These are phyloP conservation scores for Callospermophilus lateralis DNA, from an alignment of 2,113 vertebrate genomes.

Conservation along the genomic window DNA sequence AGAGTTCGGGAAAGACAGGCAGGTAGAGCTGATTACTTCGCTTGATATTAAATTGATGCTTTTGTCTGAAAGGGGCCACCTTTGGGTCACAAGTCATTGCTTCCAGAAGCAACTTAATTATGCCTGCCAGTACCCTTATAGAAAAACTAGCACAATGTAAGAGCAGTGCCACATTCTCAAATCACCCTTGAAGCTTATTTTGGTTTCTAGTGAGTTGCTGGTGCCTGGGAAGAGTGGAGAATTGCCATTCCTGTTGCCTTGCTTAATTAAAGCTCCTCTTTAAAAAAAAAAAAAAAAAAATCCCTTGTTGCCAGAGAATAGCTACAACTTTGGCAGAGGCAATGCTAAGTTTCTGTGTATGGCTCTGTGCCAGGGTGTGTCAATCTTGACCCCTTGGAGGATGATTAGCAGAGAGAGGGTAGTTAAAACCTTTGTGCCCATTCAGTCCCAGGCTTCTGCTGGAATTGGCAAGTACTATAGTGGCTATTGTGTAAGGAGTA, in stretches of 20 bases:
- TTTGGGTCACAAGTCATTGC: conserved; percentile 49
- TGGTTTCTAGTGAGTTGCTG: conserved; percentile 6
- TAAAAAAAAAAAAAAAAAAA: neutral
- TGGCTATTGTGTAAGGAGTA: conserved; percentile 48
- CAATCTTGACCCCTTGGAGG: conserved; percentile 54
- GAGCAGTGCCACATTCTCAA: neutral
- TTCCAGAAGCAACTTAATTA: conserved; percentile 71
- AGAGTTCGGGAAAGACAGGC: conserved; percentile 55
- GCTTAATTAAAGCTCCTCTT: conserved; percentile 73
- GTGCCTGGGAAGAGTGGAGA: conserved; percentile 52
- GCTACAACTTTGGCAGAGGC: conserved; percentile 63
- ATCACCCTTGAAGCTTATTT: conserved; percentile 48
- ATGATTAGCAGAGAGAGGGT: conserved; percentile 37
- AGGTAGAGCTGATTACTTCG: conserved; percentile 62
- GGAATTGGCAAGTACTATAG: conserved; percentile 44
- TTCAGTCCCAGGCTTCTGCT: conserved; percentile 19
- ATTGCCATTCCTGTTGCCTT: conserved; percentile 16
- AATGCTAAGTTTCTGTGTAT: neutral
- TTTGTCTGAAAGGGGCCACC: conserved; percentile 60
- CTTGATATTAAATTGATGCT: conserved; percentile 68
- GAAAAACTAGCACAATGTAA: neutral
- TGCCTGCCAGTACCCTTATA: neutral
- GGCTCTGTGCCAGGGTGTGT: neutral
- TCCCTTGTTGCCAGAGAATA: conserved; percentile 46
- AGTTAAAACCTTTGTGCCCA: conserved; percentile 51